A percentile compares a stretch with the other conserved stretches of the same genome.
Conservation (phyloP, 1,140 invertebrate genomes). For the Ephestia elutella region DNA sequence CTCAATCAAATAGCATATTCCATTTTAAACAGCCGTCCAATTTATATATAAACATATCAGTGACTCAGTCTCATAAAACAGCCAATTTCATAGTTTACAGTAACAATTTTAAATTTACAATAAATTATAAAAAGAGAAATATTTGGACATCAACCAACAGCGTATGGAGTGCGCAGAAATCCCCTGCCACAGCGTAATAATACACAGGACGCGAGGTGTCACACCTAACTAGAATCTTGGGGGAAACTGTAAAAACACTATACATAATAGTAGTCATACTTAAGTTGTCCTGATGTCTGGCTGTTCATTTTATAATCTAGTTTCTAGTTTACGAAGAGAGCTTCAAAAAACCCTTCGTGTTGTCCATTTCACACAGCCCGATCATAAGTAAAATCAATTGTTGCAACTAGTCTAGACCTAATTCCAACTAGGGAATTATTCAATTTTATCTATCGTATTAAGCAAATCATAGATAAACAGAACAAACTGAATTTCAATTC, state of each 20-base stretch:
- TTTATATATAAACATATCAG: background rate
- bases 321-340: background rate
- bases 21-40: background rate
- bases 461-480: too few species aligned
- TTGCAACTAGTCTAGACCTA: too few species aligned
- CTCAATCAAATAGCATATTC: too few species aligned
- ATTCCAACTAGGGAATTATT: too few species aligned
- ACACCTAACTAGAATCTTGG: background rate
- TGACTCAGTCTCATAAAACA: slow-evolving; percentile 1
- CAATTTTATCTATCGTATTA: too few species aligned
- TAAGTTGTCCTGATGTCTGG: slow-evolving; percentile 1
- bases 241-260: background rate
- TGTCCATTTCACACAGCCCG: too few species aligned
- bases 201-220: background rate
- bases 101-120: background rate
- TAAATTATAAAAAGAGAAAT: background rate
- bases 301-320: background rate
- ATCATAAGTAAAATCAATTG: too few species aligned
- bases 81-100: background rate
- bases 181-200: background rate
- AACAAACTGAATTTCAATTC: too few species aligned
- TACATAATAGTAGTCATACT: background rate
- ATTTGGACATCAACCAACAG: background rate
- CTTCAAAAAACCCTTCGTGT: background rate
- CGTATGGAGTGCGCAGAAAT: background rate